Evolutionary conservation across 2,888 invertebrate species (phyloP).

Genomic region (Noctua janthina): DNA sequence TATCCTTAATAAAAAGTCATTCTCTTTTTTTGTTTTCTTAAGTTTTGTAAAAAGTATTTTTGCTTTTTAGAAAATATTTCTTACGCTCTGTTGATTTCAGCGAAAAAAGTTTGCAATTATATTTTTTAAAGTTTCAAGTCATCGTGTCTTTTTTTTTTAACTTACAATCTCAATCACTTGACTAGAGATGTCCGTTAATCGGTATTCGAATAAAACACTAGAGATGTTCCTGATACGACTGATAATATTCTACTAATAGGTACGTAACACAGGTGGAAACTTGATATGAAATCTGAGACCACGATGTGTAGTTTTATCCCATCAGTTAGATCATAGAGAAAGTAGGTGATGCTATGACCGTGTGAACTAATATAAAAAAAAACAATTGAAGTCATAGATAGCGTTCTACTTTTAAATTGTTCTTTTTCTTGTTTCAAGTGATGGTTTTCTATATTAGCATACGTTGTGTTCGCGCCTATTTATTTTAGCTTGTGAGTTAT

Average conservation of each 20-base stretch:
- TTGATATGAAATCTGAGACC: constrained; percentile 45
- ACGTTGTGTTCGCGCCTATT: neutral
- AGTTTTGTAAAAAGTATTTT: constrained; percentile 7
- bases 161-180: neutral
- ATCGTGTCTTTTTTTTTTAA: neutral
- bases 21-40: neutral
- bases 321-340: constrained; percentile 74
- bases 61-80: constrained; percentile 25
- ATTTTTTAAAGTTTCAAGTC: constrained; percentile 12
- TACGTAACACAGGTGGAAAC: constrained; percentile 37
- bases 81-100: constrained; percentile 26
- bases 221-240: neutral
- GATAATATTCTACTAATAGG: constrained; percentile 3
- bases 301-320: constrained; percentile 48
- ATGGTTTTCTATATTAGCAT: constrained; percentile 18
- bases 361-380: constrained; percentile 64
- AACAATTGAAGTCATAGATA: constrained; percentile 45
- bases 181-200: neutral
- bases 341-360: constrained; percentile 68
- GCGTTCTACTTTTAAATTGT: constrained; percentile 50
- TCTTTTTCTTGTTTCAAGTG: constrained; percentile 11
- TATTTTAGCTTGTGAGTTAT: constrained; percentile 3
- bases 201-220: neutral
- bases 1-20: constrained; percentile 5
- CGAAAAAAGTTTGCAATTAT: constrained; percentile 20